A percentile compares a stretch with the other conserved stretches of the same genome.
Evolutionary conservation across 2,113 vertebrate species (phyloP).

Genomic region (Pelusios castaneus): DNA sequence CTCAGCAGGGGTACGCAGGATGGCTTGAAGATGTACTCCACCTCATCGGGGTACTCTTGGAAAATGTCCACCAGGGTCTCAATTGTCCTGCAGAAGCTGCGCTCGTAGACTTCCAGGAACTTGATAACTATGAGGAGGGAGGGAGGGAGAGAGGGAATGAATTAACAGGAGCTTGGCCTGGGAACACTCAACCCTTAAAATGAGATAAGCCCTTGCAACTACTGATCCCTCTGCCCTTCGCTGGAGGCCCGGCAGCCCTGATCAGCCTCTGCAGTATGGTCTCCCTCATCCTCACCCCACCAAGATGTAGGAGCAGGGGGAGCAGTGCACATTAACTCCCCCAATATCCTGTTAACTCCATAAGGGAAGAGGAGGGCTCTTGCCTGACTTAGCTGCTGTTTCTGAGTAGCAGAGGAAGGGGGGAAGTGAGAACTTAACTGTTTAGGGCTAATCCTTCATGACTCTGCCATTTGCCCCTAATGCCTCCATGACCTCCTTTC

Average conservation of each 20-base stretch:
- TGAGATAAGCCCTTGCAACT: constrained; percentile 42
- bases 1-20: constrained; percentile 94
- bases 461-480: background rate
- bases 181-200: constrained; percentile 24
- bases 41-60: constrained; percentile 96
- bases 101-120: constrained; percentile 93
- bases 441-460: background rate
- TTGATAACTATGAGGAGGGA: constrained; percentile 84
- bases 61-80: constrained; percentile 96
- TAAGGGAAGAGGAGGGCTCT: background rate
- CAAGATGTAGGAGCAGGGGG: background rate
- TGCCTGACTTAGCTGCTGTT: background rate
- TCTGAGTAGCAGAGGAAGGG: background rate
- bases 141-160: background rate
- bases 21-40: constrained; percentile 96
- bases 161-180: constrained; percentile 53
- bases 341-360: background rate
- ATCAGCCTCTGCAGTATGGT: background rate
- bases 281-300: background rate
- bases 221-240: constrained; percentile 28
- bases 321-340: background rate
- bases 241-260: background rate
- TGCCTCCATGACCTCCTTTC: background rate
- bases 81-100: constrained; percentile 91
- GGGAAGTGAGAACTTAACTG: background rate